Conservation (phyloP, 2,113 vertebrate species). For the Shinisaurus crocodilurus region DNA sequence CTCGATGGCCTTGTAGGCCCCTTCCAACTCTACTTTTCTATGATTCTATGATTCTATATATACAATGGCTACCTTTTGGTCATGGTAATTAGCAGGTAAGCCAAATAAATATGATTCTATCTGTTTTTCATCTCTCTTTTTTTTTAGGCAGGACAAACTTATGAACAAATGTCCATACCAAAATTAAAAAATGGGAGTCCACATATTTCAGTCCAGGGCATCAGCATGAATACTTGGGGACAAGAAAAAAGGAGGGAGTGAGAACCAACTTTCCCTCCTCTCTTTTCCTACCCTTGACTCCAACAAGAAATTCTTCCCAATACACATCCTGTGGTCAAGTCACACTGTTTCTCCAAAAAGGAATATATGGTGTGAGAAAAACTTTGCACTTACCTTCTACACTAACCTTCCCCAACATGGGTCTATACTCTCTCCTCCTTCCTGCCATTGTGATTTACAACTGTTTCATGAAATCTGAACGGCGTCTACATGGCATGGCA, state of each 20-base stretch:
- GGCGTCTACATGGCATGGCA: neutral
- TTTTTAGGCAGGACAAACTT: neutral
- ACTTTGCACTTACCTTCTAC: neutral
- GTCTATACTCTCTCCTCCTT: neutral
- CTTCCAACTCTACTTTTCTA: no score
- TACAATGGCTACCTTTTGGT: neutral
- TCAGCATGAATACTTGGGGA: fast-evolving
- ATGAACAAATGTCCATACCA: neutral
- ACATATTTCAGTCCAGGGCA: neutral
- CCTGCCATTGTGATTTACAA: neutral
- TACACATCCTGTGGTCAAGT: neutral
- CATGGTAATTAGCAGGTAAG: neutral
- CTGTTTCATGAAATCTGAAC: neutral
- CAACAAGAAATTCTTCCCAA: neutral
- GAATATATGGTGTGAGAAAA: no score
- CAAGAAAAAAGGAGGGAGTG: neutral
- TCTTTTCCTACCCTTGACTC: neutral
- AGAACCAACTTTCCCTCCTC: fast-evolving
- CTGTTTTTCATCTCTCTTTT: neutral
- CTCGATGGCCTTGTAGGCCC: no score
- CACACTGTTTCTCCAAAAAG: neutral
- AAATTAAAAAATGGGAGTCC: neutral
- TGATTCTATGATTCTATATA: no score
- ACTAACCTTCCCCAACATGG: no score
- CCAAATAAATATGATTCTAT: neutral